These are phyloP conservation scores for Aelia acuminata DNA, from an alignment of 2,888 invertebrate genomes.

Conservation along the genomic window DNA sequence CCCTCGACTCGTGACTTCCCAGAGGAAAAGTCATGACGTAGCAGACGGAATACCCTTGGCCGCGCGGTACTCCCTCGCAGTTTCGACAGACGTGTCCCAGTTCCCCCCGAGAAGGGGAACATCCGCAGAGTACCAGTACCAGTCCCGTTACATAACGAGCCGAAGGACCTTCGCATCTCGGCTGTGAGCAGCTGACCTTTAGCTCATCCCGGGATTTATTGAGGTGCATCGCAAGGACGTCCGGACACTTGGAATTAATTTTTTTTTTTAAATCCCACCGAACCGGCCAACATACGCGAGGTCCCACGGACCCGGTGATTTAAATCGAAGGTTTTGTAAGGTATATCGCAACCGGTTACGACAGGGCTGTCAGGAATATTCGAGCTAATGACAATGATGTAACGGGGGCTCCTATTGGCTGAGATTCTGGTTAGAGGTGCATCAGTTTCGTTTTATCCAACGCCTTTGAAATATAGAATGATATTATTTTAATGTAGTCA, in stretches of 20 bases:
- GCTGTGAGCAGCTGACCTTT: neutral
- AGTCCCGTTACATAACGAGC: neutral
- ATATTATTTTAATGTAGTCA: too few relatives aligned
- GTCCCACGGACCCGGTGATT: neutral
- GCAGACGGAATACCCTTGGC: neutral
- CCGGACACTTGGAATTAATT: neutral
- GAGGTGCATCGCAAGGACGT: conserved; percentile 14
- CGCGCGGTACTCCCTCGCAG: neutral
- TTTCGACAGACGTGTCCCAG: conserved; percentile 21
- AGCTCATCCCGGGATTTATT: conserved; percentile 8
- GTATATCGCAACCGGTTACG: neutral
- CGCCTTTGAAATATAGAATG: too few relatives aligned
- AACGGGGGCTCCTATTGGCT: neutral
- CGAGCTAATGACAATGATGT: neutral
- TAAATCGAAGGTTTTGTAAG: neutral
- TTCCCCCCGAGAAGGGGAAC: neutral
- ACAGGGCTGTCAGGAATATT: neutral
- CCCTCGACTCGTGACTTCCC: too few relatives aligned
- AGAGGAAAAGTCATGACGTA: too few relatives aligned
- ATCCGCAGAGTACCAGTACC: neutral
- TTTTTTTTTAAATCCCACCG: neutral
- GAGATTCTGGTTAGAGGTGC: neutral
- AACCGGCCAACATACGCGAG: neutral
- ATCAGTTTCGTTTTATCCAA: neutral
- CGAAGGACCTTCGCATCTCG: neutral